Percentiles rank a stretch among this genome's conserved stretches.
phyloP scores from a whole-genome alignment of 92 coral and sea anemone genomes.

The Epizoanthus rinbou region DNA sequence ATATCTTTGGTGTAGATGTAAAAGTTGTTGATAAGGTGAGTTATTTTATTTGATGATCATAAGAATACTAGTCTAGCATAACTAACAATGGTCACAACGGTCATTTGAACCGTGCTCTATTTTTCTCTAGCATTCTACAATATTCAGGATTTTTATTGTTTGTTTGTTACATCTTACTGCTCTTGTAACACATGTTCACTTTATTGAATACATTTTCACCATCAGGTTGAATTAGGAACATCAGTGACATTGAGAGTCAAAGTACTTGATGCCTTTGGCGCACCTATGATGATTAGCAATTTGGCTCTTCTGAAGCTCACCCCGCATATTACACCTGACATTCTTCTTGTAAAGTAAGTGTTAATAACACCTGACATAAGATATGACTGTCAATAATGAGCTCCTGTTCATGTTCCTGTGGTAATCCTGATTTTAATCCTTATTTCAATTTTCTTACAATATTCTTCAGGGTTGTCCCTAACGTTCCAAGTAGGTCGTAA shows the following conservation, averaged over 20 bases:
- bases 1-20: constrained; percentile 84
- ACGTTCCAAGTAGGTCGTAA: too few species aligned
- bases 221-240: constrained; percentile 87
- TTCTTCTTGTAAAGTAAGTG: constrained; percentile 79
- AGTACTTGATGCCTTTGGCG: constrained; percentile 82
- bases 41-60: not conserved
- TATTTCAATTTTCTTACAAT: too few species aligned
- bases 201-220: not conserved
- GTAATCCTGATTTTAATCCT: too few species aligned
- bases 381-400: not conserved
- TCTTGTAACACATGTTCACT: not conserved
- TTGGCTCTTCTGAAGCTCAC: constrained; percentile 71
- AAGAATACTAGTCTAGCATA: not conserved
- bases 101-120: too few species aligned
- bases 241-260: constrained; percentile 72
- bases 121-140: too few species aligned
- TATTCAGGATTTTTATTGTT: too few species aligned
- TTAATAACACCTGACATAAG: not conserved
- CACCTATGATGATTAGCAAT: constrained; percentile 70
- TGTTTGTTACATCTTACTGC: too few species aligned
- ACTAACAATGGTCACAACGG: too few species aligned
- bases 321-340: constrained; percentile 85
- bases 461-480: too few species aligned
- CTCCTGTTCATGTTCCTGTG: too few species aligned
- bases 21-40: constrained; percentile 91